A percentile compares a stretch with the other conserved stretches of the same genome.
Conservation (phyloP, 2,888 invertebrate species). For the Arctia plantaginis region DNA sequence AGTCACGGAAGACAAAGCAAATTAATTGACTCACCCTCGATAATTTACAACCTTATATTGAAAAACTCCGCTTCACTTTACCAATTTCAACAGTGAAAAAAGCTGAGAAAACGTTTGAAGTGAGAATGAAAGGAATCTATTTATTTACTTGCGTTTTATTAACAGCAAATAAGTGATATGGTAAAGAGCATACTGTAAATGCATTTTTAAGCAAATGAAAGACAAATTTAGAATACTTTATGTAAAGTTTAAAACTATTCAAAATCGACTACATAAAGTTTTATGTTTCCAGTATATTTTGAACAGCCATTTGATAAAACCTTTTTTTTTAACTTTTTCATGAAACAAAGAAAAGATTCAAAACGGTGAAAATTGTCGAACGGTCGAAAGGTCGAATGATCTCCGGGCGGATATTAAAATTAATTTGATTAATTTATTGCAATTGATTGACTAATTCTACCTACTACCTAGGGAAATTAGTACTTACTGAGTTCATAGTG, state of each 20-base stretch:
- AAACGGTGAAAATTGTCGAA: too few relatives aligned
- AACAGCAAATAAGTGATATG: neutral
- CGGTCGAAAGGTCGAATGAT: neutral
- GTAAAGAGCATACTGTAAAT: neutral
- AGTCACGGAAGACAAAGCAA: neutral
- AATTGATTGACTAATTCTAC: neutral
- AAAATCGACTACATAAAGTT: too few relatives aligned
- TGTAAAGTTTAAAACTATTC: too few relatives aligned
- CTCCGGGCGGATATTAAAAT: neutral
- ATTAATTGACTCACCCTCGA: neutral
- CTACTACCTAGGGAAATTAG: too few relatives aligned
- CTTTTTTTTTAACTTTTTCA: too few relatives aligned
- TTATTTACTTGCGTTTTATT: too few relatives aligned
- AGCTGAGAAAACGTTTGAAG: neutral
- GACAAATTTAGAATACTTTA: too few relatives aligned
- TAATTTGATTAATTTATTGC: neutral
- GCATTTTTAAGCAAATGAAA: too few relatives aligned
- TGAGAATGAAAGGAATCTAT: neutral
- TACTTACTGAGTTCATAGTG: neutral
- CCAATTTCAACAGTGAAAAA: neutral
- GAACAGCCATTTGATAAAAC: too few relatives aligned
- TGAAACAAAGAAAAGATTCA: too few relatives aligned
- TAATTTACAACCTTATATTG: neutral
- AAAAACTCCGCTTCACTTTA: neutral
- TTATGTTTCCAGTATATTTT: too few relatives aligned